Base-by-base conservation (phyloP, 2,797 vertebrate species). In the Novumbra hubbsi region DNA sequence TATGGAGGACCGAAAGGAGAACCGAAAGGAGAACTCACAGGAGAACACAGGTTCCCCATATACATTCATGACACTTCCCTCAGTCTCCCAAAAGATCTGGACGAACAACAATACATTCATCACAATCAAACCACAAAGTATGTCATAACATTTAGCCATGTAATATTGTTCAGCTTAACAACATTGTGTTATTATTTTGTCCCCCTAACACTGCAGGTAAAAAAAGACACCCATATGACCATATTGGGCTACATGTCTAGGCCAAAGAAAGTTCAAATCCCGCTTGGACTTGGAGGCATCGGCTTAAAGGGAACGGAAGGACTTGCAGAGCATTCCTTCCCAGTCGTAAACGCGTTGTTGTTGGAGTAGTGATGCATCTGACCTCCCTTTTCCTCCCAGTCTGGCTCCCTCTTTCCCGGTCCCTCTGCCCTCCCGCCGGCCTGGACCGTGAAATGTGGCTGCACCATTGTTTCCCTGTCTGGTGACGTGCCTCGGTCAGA, bases 251-350 rank as follows among this genome's bases (percentile, higher is more conserved):
- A 15, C 55, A 74, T 38, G 78, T 73, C 82, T 86, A 86, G 84
- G 81, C 84, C 78, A 81, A 0, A 19, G 52, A 76, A 74, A 75
- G 75, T 82, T 76, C 19, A 77, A 76, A 30, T 41, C 62, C 34
- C 11, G 34, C 1, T 68, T 45, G 75, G 38, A 72, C 57, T 28
- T 17, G 19, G 65, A 3, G 32, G 6, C 24, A 15, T 8, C 41
- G 62, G 50, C 15, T 1, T 24, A 14, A 57, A 21, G 49, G 9
- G 19, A 66, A 67, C 65, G 12, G 72, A 55, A 19, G 3, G 28
- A 82, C 65, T 21, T 32, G 2, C 3, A 45, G 16, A 50, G 69
- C 69, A 41, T 73, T 66, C 66, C n/a, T 15, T 28, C 69, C 73
- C 74, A 38, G 70, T 57, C 48, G 21, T 38, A 9, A 55, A 71